Evolutionary conservation across 2,888 invertebrate genomes (phyloP), one percentile per base, ranked within the genome.

Genomic region (Erebia aethiops): DNA sequence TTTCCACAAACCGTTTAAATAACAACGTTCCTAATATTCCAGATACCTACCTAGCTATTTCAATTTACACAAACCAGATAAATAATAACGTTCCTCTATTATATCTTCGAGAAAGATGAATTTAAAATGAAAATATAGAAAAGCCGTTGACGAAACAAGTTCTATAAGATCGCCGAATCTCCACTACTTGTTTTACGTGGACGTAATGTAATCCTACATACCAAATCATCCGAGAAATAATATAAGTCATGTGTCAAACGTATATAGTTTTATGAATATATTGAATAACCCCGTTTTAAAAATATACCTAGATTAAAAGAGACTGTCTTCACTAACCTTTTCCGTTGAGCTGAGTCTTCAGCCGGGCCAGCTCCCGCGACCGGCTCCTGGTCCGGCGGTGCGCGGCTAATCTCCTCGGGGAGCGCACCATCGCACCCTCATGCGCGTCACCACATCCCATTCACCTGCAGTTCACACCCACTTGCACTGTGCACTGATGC

Each of bases 331-430:
- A 71, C 80, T 58, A 77, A 91, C 92, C 91, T 92, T 92, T 93
- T 62, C 84, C 88, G 74, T 86, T 90, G 74, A 92, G 88, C 70
- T 92, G 92, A 3, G 87, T 88, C 74, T 84, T 80, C 57, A 93
- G 79, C 43, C 93, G 82, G 72, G 85, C 78, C 71, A 92, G 82
- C 77, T 92, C 93, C 63, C 89, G 78, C 70, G 90, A 89, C 18
- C 87, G 84, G 82, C 90, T 90, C 73, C 91, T 78, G 76, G 87
- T 86, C 74, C 90, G 79, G 71, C 92, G 82, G 69, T 87, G 87
- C 16, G 88, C 87, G 10, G 89, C 79, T 63, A 90, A 84, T 81
- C 90, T 82, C 70, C 91, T 82, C 74, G 92, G 92, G 21, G 93
- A 92, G 46, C 92, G 88, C 75, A 92, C 91, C 93, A 93, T 92